Conservation (phyloP, 2,113 vertebrate genomes). For the Heterocephalus glaber region DNA sequence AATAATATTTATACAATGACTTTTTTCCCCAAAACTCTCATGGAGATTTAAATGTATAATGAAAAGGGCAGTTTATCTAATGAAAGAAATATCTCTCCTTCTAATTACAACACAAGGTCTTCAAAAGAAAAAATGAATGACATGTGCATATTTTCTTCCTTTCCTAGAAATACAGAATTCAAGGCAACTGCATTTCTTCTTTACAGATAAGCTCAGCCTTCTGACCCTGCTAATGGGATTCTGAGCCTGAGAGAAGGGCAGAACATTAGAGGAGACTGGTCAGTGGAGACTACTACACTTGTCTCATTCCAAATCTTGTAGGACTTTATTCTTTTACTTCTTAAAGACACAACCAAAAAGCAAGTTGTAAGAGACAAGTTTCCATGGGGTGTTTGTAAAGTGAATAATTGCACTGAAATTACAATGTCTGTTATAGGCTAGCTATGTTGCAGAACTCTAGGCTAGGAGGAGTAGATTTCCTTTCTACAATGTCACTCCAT, state of each 20-base stretch:
- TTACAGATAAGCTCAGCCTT: not conserved
- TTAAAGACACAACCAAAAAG: not conserved
- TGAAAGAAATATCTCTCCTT: constrained; percentile 3
- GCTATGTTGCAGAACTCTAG: constrained; percentile 24
- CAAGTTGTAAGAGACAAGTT: not conserved
- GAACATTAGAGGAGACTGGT: not conserved
- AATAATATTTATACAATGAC: constrained; percentile 20
- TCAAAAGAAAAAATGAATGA: not conserved
- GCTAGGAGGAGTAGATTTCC: constrained; percentile 7
- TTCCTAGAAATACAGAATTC: not conserved
- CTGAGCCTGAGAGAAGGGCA: not conserved
- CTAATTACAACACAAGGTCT: not conserved
- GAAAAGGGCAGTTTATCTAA: not conserved
- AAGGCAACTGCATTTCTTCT: not conserved
- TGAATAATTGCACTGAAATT: constrained; percentile 52
- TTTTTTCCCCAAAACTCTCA: not conserved
- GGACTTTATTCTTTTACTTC: constrained; percentile 42
- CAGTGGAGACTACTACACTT: not conserved
- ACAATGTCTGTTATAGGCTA: constrained; percentile 51
- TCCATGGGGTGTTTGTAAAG: not conserved
- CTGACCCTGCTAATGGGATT: not conserved
- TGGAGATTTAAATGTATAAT: not conserved
- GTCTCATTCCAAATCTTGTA: not conserved
- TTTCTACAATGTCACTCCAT: constrained; percentile 37
- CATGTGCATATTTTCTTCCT: not conserved